phyloP scores from a whole-genome alignment of 2,113 vertebrate genomes.

The Cygnus atratus region DNA sequence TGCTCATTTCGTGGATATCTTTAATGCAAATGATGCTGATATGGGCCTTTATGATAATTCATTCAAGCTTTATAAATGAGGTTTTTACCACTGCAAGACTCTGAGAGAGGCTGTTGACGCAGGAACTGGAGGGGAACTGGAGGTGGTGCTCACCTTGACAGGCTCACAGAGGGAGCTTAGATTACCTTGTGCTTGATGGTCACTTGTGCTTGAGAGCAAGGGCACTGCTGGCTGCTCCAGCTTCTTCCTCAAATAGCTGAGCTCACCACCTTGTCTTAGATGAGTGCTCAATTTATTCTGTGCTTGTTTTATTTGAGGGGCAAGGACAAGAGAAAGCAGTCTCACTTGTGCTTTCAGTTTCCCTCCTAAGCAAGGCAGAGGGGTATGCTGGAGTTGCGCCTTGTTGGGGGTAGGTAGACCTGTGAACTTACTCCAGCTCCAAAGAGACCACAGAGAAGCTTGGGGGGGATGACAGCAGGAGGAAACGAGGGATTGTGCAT shows the following conservation, averaged over 20 bases:
- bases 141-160: background rate
- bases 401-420: background rate
- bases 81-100: background rate
- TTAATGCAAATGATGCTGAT: background rate
- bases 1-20: background rate
- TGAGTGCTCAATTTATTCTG: background rate
- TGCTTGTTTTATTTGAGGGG: background rate
- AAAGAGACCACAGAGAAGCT: background rate
- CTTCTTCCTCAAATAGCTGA: background rate
- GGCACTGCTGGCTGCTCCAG: background rate
- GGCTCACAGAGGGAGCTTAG: background rate
- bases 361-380: background rate
- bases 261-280: background rate
- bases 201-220: background rate
- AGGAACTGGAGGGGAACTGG: background rate
- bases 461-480: background rate
- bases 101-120: background rate
- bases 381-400: background rate
- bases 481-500: fast-evolving
- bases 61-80: background rate
- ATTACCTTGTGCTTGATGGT: background rate
- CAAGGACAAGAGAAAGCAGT: background rate
- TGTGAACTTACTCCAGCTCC: background rate
- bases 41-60: background rate
- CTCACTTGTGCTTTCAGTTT: background rate